Evolutionary conservation across 2,113 vertebrate species (phyloP).

Genomic region (Manacus vitellinus): DNA sequence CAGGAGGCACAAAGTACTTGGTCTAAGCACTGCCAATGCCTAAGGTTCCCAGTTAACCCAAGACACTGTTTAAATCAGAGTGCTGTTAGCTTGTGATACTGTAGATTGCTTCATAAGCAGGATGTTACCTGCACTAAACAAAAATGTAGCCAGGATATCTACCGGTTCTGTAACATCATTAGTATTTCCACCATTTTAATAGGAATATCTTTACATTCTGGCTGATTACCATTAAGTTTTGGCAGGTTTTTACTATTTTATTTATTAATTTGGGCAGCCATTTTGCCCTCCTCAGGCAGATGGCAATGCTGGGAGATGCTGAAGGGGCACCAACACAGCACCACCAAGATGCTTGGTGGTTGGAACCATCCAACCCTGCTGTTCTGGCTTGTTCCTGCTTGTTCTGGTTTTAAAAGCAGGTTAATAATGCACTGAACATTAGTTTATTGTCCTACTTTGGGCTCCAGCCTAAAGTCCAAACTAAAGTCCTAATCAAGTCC

Average conservation of each 20-base stretch:
- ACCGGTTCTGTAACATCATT: not conserved
- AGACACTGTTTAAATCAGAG: not conserved
- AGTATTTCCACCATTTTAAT: not conserved
- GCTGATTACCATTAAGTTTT: not conserved
- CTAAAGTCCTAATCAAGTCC: not conserved
- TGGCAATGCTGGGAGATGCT: rapidly evolving
- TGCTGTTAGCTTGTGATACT: not conserved
- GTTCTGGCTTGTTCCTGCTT: not conserved
- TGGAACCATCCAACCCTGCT: not conserved
- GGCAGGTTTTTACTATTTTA: not conserved
- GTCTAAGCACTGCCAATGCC: not conserved
- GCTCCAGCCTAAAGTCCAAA: not conserved
- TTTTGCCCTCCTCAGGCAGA: not conserved
- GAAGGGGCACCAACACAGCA: not conserved
- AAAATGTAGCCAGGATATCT: not conserved
- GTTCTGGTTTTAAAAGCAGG: not conserved
- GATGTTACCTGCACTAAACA: not conserved
- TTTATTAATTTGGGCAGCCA: not conserved
- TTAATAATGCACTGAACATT: not conserved
- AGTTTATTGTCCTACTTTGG: not conserved
- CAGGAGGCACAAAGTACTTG: not conserved
- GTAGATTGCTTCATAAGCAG: not conserved
- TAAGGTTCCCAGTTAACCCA: not conserved
- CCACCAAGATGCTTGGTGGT: rapidly evolving
- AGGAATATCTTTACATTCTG: not conserved